phyloP scores from a whole-genome alignment of 2,797 vertebrate species.

The Girardinus metallicus region DNA sequence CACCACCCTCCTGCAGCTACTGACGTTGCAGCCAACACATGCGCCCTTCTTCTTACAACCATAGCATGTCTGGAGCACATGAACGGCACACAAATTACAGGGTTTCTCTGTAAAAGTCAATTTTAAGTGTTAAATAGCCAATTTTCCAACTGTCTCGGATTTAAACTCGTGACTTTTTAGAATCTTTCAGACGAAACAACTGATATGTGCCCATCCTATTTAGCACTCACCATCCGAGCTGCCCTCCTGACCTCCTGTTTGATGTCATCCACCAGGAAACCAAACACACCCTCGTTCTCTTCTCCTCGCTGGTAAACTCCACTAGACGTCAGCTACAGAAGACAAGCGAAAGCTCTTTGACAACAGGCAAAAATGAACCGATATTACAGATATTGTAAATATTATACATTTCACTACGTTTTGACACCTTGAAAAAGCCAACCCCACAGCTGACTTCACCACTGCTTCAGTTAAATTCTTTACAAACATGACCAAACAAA shows the following conservation, averaged over 20 bases:
- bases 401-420: too few relatives aligned
- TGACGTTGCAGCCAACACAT: slow-evolving; percentile 89
- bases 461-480: too few relatives aligned
- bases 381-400: neutral
- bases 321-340: slow-evolving; percentile 89
- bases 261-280: slow-evolving; percentile 92
- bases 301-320: slow-evolving; percentile 94
- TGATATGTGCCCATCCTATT: neutral
- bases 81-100: neutral
- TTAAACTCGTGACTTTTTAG: neutral
- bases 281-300: slow-evolving; percentile 90
- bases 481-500: too few relatives aligned
- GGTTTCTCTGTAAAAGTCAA: neutral
- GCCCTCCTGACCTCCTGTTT: slow-evolving; percentile 88
- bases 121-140: neutral
- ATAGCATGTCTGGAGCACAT: slow-evolving; percentile 81
- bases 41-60: slow-evolving; percentile 89
- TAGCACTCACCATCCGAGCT: slow-evolving; percentile 84
- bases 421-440: too few relatives aligned
- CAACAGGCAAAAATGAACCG: neutral
- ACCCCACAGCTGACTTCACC: too few relatives aligned
- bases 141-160: neutral
- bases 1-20: slow-evolving; percentile 87
- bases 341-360: neutral
- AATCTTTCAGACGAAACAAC: neutral